phyloP scores from a whole-genome alignment of 2,888 invertebrate genomes.

The Meiosimyza decipiens region DNA sequence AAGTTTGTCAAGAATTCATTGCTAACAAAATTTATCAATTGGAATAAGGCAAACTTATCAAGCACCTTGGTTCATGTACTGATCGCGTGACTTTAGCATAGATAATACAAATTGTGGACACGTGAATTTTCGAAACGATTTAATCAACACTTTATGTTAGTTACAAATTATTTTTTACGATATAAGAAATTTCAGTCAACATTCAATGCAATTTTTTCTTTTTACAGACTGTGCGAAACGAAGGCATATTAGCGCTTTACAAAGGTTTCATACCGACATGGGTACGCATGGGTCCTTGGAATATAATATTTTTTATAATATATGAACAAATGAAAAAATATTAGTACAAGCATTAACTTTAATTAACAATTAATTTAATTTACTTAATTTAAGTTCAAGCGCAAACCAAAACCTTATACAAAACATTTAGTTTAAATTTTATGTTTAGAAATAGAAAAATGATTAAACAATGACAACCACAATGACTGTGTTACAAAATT shows the following conservation, averaged over 20 bases:
- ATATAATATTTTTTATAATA: constrained; percentile 94
- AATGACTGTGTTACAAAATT: constrained; percentile 3
- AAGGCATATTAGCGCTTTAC: constrained; percentile 88
- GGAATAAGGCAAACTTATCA: no score
- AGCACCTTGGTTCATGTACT: no score
- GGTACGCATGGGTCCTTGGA: constrained; percentile 97
- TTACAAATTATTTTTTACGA: no score
- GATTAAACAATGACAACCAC: not conserved
- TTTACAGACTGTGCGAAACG: constrained; percentile 82
- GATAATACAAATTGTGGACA: no score
- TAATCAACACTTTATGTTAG: not conserved
- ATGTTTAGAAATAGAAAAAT: no score
- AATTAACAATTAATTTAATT: not conserved
- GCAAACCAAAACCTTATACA: constrained; percentile 2
- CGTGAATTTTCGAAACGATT: not conserved
- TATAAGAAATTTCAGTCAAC: not conserved
- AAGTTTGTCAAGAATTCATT: no score
- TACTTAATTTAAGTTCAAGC: not conserved
- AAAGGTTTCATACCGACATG: constrained; percentile 97
- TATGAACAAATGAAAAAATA: constrained; percentile 83
- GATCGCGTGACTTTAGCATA: no score
- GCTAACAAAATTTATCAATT: not conserved
- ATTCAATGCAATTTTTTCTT: not conserved
- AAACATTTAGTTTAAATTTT: no score
- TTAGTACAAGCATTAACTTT: constrained; percentile 30